Base-by-base conservation (phyloP, 2,797 vertebrate species). In the Holocentrus rufus region DNA sequence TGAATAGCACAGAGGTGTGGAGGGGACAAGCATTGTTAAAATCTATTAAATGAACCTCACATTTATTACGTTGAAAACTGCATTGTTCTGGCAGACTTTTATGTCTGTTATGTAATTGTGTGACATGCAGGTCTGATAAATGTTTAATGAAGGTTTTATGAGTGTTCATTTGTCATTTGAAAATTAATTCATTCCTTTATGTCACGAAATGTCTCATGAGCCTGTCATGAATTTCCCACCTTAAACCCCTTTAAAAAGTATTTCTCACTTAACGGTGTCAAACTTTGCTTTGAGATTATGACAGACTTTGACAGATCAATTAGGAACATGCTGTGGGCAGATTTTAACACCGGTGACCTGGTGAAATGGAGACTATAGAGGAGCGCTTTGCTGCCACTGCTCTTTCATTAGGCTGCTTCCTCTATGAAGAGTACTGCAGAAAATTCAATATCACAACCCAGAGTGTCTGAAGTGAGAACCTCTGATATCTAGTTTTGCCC, bases 231-330 rank as follows among this genome's bases (percentile, higher is more conserved):
- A 52, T 30, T 67, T 47, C 11, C 2, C 22, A 47, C 52, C 9
- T 55, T 53, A 59, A 75, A 83, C 65, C 14, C 10, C 56, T 60
- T 63, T 27, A n/a, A 76, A 81, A 68, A 55, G 72, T 27, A 46
- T 62, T 34, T 44, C 3, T 27, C 47, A 61, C 74, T 70, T 52
- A 68, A 52, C 10, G 0, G 25, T 30, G 5, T 80, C 72, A 61
- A 1, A 65, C 27, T 70, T 58, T 69, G 47, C 84, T 60, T 77
- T 74, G 77, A 69, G 76, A 76, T 63, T 55, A 66, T 77, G 74
- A 73, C 76, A 36, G 42, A 62, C 58, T 68, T 65, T 85, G 80
- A 81, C 69, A 46, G 61, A 73, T 82, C 76, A 85, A 88, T 87
- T 87, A 84, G 65, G 22, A 69, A 22, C 71, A 17, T 1, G 22